Conservation (phyloP, 2,797 vertebrate species). For the Cirrhinus molitorella region DNA sequence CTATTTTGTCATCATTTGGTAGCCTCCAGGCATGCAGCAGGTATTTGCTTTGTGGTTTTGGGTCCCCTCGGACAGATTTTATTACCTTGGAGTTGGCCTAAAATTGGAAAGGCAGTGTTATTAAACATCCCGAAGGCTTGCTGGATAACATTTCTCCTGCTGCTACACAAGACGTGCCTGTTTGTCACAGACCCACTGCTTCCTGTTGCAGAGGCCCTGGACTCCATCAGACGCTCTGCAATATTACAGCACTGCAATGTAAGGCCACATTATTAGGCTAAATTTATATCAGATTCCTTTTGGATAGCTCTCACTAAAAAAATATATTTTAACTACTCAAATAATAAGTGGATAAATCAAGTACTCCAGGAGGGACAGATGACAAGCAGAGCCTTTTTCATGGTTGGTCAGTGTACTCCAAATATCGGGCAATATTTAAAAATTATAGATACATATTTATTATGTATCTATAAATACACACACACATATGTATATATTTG, state of each 20-base stretch:
- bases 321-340: background rate
- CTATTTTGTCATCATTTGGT: slow-evolving; percentile 37
- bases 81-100: slow-evolving; percentile 34
- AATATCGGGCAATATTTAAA: background rate
- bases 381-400: background rate
- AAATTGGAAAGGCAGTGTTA: slow-evolving; percentile 23
- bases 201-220: background rate
- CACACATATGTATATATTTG: too few species aligned
- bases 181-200: background rate
- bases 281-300: background rate
- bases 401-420: background rate
- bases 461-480: too few species aligned
- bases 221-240: background rate
- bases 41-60: slow-evolving; percentile 16
- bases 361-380: background rate
- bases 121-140: slow-evolving; percentile 19
- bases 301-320: background rate
- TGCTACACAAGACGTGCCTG: background rate
- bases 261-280: background rate
- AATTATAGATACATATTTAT: too few species aligned
- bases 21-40: background rate
- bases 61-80: slow-evolving; percentile 28
- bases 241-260: background rate
- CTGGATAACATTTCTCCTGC: slow-evolving; percentile 22
- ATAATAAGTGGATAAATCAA: background rate